Evolutionary conservation across 2,113 vertebrate species (phyloP), one percentile per base, ranked within the genome.

Genomic region (Mormoops blainvillei): DNA sequence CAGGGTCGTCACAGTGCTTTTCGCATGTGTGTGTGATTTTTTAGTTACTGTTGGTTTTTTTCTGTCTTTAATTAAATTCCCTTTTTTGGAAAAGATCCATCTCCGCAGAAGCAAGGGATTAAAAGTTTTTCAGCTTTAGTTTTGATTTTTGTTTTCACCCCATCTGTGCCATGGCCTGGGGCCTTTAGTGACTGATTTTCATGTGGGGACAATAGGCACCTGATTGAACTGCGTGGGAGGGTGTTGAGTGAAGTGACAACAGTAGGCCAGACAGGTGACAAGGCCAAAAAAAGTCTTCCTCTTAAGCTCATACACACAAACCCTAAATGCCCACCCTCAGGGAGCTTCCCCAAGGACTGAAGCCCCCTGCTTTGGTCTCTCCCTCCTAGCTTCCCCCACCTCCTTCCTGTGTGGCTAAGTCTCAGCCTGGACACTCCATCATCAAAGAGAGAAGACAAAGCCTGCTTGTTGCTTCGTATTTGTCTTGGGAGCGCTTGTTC

Each of bases 1-100:
- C n/a, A 80, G 82, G 80, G 43, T 89, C 10, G 2, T 63, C 61
- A 56, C 4, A 70, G 45, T 83, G 70, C 74, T 95, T 96, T 83
- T 78, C 86, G 87, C 93, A 96, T 96, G 76, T 96, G 94, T 95
- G 87, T 95, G 85, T 96, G 94, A 97, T 98, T 98, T 96, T n/a
- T 96, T 90, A 88, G 92, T 96, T 98, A 96, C 91, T 94, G 78
- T 81, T 95, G 91, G 77, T 97, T 89, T 94, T 94, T 96, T 65
- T 97, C 97, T 98, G 96, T 84, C 91, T 97, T 97, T 97, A 98
- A 98, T 97, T 98, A 97, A 97, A 96, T 97, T 97, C 83, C 91
- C n/a, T n/a, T 88, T 94, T 95, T 94, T 96, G 89, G 91, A 92
- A 89, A 91, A 98, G 71, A 45, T 89, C 77, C 82, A 74, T 96